Evolutionary conservation across 1,140 invertebrate genomes (phyloP), one percentile per base, ranked within the genome.

Genomic region (Hylaeus volcanicus): DNA sequence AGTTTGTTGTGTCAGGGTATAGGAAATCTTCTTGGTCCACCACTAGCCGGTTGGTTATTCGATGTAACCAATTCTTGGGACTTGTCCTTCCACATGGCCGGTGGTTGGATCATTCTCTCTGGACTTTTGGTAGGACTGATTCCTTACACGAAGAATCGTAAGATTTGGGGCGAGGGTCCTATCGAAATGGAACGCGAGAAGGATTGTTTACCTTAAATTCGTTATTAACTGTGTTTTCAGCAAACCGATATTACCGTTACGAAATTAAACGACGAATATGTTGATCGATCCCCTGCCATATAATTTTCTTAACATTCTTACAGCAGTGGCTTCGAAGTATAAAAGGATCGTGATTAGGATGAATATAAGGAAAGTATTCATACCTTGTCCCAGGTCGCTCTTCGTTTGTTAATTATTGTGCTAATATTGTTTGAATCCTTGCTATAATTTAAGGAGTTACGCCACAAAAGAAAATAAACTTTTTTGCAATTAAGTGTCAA

Each of bases 1-100:
- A 95, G 97, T 61, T 93, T 98, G 37, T 92, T 98, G 15, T 97
- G 97, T 88, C 97, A 98, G 93, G 98, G 98, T 26, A 93, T 96
- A 72, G 96, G 95, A 14, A 95, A 96, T 87, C 92, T 96, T 15
- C 90, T 96, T 58, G 96, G 96, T 60, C 95, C 96, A 26, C 96
- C 95, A n/a, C 87, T 94, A 92, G 85, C 92, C 95, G 96, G 96
- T 76, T 95, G 94, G 81, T 88, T 97, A 0, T 96, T 94, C 91
- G 96, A 97, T 87, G 85, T 95, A 3, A 97, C 96, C 1, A 92
- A 94, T 2, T 94, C 92, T 15, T 98, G 97, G 95, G 95, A 97
- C 70, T 92, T 95, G 51, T 95, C 96, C 0, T 98, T 97, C 91
- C 95, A 96, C 85, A 93, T 96, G 84, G 96, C 96, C 66, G 97